Conservation (phyloP, 2,888 invertebrate species). For the Podotricha telesiphe region DNA sequence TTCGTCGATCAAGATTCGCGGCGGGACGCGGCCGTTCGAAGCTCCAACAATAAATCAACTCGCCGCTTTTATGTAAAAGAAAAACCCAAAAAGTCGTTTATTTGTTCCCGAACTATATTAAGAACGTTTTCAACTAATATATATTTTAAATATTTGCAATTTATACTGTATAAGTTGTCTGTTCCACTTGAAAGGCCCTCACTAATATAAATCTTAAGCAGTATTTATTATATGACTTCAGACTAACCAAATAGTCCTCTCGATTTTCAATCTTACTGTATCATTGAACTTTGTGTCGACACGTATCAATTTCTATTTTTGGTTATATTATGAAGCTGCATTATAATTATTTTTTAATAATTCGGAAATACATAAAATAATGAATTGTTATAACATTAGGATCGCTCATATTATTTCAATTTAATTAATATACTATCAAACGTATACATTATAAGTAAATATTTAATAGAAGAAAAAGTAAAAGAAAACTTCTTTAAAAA, state of each 20-base stretch:
- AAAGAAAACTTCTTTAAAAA: not conserved
- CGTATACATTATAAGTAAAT: not conserved
- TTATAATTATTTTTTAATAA: too few relatives aligned
- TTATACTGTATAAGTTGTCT: constrained; percentile 41
- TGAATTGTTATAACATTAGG: too few relatives aligned
- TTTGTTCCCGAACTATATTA: constrained; percentile 80
- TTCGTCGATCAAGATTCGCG: constrained; percentile 76
- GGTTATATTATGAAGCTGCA: too few relatives aligned
- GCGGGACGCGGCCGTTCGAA: constrained; percentile 64
- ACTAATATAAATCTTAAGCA: not conserved
- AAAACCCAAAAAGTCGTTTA: constrained; percentile 74
- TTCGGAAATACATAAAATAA: too few relatives aligned
- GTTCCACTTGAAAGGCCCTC: not conserved
- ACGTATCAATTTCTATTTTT: too few relatives aligned
- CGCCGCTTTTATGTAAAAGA: constrained; percentile 74
- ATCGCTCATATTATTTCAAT: too few relatives aligned
- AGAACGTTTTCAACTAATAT: constrained; percentile 64
- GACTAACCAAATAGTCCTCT: not conserved
- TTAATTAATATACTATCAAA: too few relatives aligned
- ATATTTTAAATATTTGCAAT: constrained; percentile 69
- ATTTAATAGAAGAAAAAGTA: not conserved
- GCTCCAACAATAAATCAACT: constrained; percentile 77
- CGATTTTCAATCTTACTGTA: too few relatives aligned
- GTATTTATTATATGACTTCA: not conserved
- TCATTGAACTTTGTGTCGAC: too few relatives aligned